A percentile compares a stretch with the other conserved stretches of the same genome.
Evolutionary conservation across 2,113 vertebrate species (phyloP).

Genomic region (Xiphophorus hellerii): DNA sequence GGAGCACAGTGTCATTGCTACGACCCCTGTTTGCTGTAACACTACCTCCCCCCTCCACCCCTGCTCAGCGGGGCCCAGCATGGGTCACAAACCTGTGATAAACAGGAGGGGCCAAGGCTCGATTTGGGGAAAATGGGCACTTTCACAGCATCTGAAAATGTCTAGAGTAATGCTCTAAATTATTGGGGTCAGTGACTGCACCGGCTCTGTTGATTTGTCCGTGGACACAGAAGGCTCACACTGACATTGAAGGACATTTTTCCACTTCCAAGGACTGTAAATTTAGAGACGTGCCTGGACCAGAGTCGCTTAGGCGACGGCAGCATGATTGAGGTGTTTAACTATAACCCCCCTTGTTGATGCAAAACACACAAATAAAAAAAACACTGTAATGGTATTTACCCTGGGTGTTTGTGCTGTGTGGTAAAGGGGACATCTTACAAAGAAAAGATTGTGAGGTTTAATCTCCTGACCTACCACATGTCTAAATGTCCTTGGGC

Average conservation of each 20-base stretch:
- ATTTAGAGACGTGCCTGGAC: conserved; percentile 67
- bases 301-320: conserved; percentile 55
- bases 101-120: conserved; percentile 76
- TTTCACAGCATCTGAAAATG: conserved; percentile 75
- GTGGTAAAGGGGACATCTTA: not conserved
- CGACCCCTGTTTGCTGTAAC: conserved; percentile 76
- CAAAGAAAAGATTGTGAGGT: not conserved
- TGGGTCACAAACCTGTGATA: conserved; percentile 85
- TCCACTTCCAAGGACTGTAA: conserved; percentile 75
- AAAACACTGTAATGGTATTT: not conserved
- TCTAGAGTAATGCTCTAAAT: conserved; percentile 82
- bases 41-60: conserved; percentile 44
- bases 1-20: conserved; percentile 77
- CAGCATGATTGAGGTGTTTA: conserved; percentile 57
- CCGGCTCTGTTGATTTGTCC: conserved; percentile 82
- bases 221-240: conserved; percentile 76
- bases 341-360: conserved; percentile 48
- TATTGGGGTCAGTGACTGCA: conserved; percentile 83
- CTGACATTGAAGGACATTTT: conserved; percentile 84
- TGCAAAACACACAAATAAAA: conserved; percentile 53
- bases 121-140: conserved; percentile 77
- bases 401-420: not conserved
- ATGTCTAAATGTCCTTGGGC: conserved; percentile 3
- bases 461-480: not conserved
- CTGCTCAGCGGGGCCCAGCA: conserved; percentile 72